A percentile compares a stretch with the other conserved stretches of the same genome.
Conservation (phyloP, 2,113 vertebrate species). For the Saimiri boliviensis region DNA sequence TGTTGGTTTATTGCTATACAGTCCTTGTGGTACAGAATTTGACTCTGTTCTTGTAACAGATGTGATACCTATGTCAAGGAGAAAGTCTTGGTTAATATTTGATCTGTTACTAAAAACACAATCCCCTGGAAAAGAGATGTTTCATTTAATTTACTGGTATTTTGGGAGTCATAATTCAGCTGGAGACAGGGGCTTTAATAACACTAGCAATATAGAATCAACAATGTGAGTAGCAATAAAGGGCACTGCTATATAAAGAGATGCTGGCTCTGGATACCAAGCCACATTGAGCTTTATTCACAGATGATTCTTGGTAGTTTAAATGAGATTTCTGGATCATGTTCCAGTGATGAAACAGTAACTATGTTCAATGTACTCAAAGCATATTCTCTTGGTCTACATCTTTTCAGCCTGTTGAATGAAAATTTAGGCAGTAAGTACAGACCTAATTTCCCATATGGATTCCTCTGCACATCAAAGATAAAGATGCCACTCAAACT, state of each 20-base stretch:
- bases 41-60: neutral
- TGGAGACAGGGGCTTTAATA: neutral
- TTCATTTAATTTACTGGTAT: neutral
- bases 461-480: neutral
- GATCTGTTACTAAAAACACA: neutral
- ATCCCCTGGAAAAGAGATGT: neutral
- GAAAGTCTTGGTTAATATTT: neutral
- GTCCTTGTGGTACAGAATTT: neutral
- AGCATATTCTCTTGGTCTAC: neutral
- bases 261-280: neutral
- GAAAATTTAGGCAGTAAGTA: neutral
- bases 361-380: neutral
- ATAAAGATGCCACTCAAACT: neutral
- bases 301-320: neutral
- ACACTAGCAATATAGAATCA: neutral
- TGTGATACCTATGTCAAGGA: neutral
- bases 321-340: neutral
- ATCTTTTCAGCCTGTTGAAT: neutral
- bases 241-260: neutral
- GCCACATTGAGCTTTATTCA: neutral
- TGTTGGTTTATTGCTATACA: neutral
- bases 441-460: neutral
- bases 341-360: neutral
- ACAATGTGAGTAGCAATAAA: neutral
- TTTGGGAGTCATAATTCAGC: neutral